Percentiles rank a stretch among this genome's conserved stretches.
Evolutionary conservation across 2,113 vertebrate genomes (phyloP).

Genomic region (human): GRCh38 chr4:160879501-160880000

Average conservation of each 20-base stretch:
- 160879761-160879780: rapidly evolving
- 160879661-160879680: background rate
- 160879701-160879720: too few relatives aligned
- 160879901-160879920: too few relatives aligned
- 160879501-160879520: background rate
- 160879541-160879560: background rate
- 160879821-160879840: background rate
- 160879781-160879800: background rate
- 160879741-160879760: rapidly evolving
- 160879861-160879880: background rate
- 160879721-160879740: background rate
- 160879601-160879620: background rate
- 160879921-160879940: background rate
- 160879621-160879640: background rate
- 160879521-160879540: background rate
- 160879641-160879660: background rate
- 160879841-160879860: background rate
- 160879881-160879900: too few relatives aligned
- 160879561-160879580: background rate
- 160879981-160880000: background rate
- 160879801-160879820: background rate
- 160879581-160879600: background rate
- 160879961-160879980: background rate
- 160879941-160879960: background rate
- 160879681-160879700: background rate